Base-by-base conservation (phyloP, 1,140 invertebrate genomes). In the Leptoteleia sp. region DNA sequence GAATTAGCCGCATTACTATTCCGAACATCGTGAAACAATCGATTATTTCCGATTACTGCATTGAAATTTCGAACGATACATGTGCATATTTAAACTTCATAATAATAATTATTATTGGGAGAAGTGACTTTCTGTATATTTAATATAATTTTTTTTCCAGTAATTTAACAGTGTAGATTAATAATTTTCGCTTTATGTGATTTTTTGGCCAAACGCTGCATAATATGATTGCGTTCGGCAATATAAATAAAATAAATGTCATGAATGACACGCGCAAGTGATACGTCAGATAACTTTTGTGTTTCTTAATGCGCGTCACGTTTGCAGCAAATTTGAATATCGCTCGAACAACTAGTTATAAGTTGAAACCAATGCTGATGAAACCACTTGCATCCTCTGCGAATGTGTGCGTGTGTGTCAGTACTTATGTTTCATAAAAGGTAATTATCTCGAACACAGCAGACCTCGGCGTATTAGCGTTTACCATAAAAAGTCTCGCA, bases 391-490 rank as follows among this genome's bases (percentile, higher is more conserved):
- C 22, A 61, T 70, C 57, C 19, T 52, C 55, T 13, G 62, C 31
- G 25, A 19, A 29, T 4, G 27, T 72, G 45, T 45, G 52, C 4
- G n/a, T n/a, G n/a, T n/a, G n/a, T n/a, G n/a, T n/a, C n/a, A n/a
- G 61, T 38, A 59, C 67, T 72, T 76, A 59, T 62, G 59, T 79
- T 75, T 79, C 72, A 72, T 73, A 79, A 81, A 79, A 73, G 68
- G 59, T 61, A 81, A 81, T 79, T 81, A 75, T 62, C 75, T 64
- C 15, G 42, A 50, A 57, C 40, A 13, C 48, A 31, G 54, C 22
- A 62, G 62, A 79, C 59, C 61, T 72, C 57, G 75, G 27, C 50
- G 57, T 64, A 59, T 78, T 62, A 71, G 45, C 45, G 29, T 17
- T 61, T 43, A 40, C 78, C 67, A 75, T 80, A 80, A 80, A 75